Conservation (phyloP, 2,888 invertebrate genomes). For the Stratiomys singularior region DNA sequence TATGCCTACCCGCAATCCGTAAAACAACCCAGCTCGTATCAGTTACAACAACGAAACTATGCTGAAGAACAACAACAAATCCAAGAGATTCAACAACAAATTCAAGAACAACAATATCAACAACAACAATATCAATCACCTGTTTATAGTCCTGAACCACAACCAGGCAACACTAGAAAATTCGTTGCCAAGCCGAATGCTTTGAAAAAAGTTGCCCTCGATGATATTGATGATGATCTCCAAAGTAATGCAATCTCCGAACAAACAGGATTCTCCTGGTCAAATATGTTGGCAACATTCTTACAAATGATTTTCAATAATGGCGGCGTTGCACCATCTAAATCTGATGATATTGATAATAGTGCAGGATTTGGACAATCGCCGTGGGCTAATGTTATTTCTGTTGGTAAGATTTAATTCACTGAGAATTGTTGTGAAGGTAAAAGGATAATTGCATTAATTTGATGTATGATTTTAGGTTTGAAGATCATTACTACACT, state of each 20-base stretch:
- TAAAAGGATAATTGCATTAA: not conserved
- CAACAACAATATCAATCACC: slow-evolving; percentile 57
- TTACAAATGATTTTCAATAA: slow-evolving; percentile 89
- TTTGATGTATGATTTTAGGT: slow-evolving; percentile 61
- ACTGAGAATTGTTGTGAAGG: not conserved
- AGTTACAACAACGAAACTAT: slow-evolving; percentile 54
- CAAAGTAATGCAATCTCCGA: slow-evolving; percentile 83
- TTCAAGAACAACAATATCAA: slow-evolving; percentile 52
- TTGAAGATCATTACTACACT: slow-evolving; percentile 86
- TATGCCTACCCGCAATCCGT: slow-evolving; percentile 72
- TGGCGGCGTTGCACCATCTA: slow-evolving; percentile 73
- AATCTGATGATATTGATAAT: slow-evolving; percentile 80
- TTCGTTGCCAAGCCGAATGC: slow-evolving; percentile 90
- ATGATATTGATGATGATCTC: slow-evolving; percentile 84
- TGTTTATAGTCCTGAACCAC: slow-evolving; percentile 57
- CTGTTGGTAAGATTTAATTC: slow-evolving; percentile 71
- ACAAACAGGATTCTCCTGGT: slow-evolving; percentile 82
- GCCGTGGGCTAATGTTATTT: slow-evolving; percentile 88
- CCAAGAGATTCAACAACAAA: slow-evolving; percentile 51
- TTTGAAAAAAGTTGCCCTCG: slow-evolving; percentile 85
- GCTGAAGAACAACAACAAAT: slow-evolving; percentile 21
- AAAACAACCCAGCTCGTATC: slow-evolving; percentile 46
- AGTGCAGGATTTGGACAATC: slow-evolving; percentile 75
- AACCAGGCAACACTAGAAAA: slow-evolving; percentile 69
- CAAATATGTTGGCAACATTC: slow-evolving; percentile 84